phyloP scores from a whole-genome alignment of 2,797 vertebrate species.

The Myotis findleyi region DNA sequence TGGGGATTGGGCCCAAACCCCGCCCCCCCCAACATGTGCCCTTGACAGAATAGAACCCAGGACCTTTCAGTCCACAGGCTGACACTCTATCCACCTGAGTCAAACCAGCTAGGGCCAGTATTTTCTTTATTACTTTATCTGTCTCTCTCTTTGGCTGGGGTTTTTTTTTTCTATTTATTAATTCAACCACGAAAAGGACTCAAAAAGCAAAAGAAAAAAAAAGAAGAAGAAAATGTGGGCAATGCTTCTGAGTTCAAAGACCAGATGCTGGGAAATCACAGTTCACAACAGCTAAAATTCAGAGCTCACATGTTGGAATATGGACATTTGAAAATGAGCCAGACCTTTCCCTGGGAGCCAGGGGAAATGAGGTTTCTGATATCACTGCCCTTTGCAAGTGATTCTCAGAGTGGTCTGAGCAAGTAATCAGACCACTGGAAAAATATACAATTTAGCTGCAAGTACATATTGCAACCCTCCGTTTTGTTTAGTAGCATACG shows the following conservation, averaged over 20 bases:
- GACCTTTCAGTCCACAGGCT: no score
- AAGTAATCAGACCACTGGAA: neutral
- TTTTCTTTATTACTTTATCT: conserved; percentile 19
- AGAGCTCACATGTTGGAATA: neutral
- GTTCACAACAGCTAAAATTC: neutral
- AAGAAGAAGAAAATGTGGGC: neutral
- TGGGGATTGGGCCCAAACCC: no score
- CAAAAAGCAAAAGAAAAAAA: neutral
- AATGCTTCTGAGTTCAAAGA: conserved; percentile 12
- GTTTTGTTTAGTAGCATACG: conserved; percentile 11
- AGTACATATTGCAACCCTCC: neutral
- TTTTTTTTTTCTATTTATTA: conserved; percentile 10
- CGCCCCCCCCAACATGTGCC: no score
- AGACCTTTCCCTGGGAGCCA: neutral
- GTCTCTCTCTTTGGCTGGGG: neutral
- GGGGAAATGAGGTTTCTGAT: neutral
- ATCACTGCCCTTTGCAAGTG: neutral
- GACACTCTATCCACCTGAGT: no score
- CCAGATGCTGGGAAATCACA: conserved; percentile 2
- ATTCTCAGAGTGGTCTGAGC: neutral
- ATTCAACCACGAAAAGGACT: neutral
- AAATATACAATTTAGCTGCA: neutral
- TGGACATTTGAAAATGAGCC: conserved; percentile 48
- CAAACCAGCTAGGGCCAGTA: neutral
- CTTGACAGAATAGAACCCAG: no score